Conservation (phyloP, 2,888 invertebrate species). For the Ypsolopha sequella region DNA sequence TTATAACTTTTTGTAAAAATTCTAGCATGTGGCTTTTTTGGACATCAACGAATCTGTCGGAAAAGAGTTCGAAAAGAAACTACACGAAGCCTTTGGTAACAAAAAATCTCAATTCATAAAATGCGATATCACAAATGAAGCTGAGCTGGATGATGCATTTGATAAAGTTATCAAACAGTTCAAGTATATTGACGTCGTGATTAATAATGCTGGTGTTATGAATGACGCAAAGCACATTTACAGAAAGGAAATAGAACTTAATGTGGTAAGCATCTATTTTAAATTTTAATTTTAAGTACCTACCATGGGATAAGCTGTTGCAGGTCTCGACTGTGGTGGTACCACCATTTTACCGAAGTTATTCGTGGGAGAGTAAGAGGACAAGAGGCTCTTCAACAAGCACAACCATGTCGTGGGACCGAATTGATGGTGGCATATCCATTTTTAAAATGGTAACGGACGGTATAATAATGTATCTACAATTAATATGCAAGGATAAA, state of each 20-base stretch:
- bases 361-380: too few species aligned
- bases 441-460: too few species aligned
- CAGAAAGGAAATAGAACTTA: conserved; percentile 40
- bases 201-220: conserved; percentile 50
- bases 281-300: too few species aligned
- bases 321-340: too few species aligned
- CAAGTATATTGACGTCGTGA: conserved; percentile 40
- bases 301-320: too few species aligned
- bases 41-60: conserved; percentile 25
- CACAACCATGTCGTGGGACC: too few species aligned
- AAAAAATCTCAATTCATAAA: conserved; percentile 26
- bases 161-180: conserved; percentile 25
- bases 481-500: too few species aligned
- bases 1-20: background rate
- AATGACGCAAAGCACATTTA: conserved; percentile 37
- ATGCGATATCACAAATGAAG: conserved; percentile 29
- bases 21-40: conserved; percentile 29
- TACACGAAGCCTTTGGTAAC: conserved; percentile 23
- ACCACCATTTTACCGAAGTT: too few species aligned
- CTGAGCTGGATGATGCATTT: conserved; percentile 24
- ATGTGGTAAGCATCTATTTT: conserved; percentile 30
- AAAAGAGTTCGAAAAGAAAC: conserved; percentile 20
- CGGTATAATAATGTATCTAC: too few species aligned
- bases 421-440: too few species aligned
- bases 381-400: too few species aligned